Evolutionary conservation across 2,797 vertebrate genomes (phyloP), one percentile per base, ranked within the genome.

Genomic region (Poecilia gillii): DNA sequence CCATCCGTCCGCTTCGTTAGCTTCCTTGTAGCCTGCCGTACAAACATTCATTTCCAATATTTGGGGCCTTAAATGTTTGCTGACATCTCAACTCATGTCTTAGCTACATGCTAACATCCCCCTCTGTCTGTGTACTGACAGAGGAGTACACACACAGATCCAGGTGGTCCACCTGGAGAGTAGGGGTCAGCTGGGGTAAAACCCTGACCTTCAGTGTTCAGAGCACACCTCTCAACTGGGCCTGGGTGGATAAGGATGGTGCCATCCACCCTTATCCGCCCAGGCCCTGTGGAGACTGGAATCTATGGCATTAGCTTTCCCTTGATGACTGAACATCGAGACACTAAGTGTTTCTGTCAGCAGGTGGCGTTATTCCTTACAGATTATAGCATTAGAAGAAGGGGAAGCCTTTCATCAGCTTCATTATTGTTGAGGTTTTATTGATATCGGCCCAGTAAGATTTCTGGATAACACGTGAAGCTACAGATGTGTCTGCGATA

Each of bases 271-370:
- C 49, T 23, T 3, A 51, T 51, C 49, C 49, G 6, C 20, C 49
- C 49, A 51, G 49, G 20, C 7, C 20, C 49, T 25, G 20, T 55
- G 53, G 23, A 55, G 53, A 55, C 64, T 23, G 36, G 36, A 23
- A 39, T 4, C 28, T 31, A 14, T 36, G 31, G 33, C 31, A 33
- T 64, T 64, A 64, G 33, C 33, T 9, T 36, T 39, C 16, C 33
- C 18, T 23, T 23, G 18, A 39, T 1, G 39, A 12, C 41, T 9
- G 23, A 41, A 41, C 9, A 41, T 41, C 1, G 23, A 36, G 66
- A 43, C 39, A 70, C 66, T 70, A 41, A 68, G 41, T 68, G 41
- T 25, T 70, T 70, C 66, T 41, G 39, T 70, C 39, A 70, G 36
- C 36, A 70, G 20, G 39, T 41, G 9, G 36, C 1, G 2, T 13